These are phyloP conservation scores for Frieseomelitta varia DNA, from an alignment of 1,140 invertebrate species.

Conservation along the genomic window DNA sequence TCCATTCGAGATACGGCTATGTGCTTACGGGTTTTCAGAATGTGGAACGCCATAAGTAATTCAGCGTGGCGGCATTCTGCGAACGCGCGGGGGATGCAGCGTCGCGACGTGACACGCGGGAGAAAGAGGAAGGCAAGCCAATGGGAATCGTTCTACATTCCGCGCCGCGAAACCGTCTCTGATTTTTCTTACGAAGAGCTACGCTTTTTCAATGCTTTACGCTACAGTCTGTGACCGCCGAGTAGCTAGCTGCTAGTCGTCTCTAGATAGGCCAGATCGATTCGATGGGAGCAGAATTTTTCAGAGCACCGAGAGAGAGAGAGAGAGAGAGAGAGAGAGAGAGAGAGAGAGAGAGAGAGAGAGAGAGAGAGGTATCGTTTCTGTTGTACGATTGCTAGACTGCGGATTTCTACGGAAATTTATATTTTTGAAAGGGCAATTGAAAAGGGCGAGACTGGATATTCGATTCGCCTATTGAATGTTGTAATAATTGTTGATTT, in stretches of 20 bases:
- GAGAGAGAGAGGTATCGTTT: background rate
- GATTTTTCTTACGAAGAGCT: conserved; percentile 40
- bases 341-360: no score
- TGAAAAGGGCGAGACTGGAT: no score
- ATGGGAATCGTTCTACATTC: conserved; percentile 43
- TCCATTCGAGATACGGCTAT: conserved; percentile 56
- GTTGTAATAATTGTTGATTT: no score
- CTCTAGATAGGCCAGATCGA: background rate
- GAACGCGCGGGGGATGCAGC: conserved; percentile 50
- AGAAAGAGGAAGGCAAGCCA: conserved; percentile 28
- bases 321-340: no score
- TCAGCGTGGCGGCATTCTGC: conserved; percentile 61
- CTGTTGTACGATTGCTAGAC: background rate
- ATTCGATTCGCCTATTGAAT: no score
- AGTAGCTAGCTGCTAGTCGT: background rate
- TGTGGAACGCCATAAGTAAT: conserved; percentile 66
- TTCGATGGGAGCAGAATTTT: background rate
- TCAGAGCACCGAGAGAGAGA: no score
- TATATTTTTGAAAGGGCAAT: no score
- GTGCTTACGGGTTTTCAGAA: conserved; percentile 50
- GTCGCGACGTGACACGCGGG: conserved; percentile 48
- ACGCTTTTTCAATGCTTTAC: background rate
- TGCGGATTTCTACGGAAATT: background rate
- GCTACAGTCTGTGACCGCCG: background rate
- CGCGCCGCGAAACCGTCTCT: conserved; percentile 23